Conservation (phyloP, 2,888 invertebrate genomes). For the Spisula solida region DNA sequence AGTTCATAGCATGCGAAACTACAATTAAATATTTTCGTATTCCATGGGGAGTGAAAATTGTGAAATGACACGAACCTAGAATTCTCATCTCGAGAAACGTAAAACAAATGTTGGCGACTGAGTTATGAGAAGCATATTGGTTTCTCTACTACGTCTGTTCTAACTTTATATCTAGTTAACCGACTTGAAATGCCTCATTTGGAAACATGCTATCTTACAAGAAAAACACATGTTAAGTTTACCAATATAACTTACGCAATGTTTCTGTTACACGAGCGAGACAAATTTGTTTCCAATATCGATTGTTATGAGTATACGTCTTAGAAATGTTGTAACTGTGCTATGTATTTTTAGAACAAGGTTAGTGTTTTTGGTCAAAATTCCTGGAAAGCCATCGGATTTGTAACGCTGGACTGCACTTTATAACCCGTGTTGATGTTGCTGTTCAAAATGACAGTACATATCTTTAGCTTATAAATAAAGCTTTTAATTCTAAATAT, state of each 20-base stretch:
- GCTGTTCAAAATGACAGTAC: too few relatives aligned
- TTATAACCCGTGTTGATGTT: too few relatives aligned
- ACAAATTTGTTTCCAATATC: conserved; percentile 2
- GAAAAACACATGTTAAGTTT: background rate
- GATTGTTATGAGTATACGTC: background rate
- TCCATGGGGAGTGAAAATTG: background rate
- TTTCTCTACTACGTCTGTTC: background rate
- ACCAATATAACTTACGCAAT: background rate
- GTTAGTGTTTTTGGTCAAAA: too few relatives aligned
- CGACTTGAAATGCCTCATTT: background rate
- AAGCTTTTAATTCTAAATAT: too few relatives aligned
- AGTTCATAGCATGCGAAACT: background rate
- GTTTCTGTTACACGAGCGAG: background rate
- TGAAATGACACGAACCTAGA: background rate
- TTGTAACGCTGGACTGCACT: too few relatives aligned
- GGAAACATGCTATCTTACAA: background rate
- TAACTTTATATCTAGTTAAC: background rate
- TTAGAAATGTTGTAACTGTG: background rate
- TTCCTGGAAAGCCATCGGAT: too few relatives aligned
- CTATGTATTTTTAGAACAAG: too few relatives aligned
- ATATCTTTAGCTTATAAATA: too few relatives aligned
- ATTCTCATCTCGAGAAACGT: background rate
- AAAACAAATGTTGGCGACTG: background rate
- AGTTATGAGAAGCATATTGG: background rate
- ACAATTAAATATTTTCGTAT: background rate